Conservation (phyloP, 2,113 vertebrate species). For the Ellobius talpinus region DNA sequence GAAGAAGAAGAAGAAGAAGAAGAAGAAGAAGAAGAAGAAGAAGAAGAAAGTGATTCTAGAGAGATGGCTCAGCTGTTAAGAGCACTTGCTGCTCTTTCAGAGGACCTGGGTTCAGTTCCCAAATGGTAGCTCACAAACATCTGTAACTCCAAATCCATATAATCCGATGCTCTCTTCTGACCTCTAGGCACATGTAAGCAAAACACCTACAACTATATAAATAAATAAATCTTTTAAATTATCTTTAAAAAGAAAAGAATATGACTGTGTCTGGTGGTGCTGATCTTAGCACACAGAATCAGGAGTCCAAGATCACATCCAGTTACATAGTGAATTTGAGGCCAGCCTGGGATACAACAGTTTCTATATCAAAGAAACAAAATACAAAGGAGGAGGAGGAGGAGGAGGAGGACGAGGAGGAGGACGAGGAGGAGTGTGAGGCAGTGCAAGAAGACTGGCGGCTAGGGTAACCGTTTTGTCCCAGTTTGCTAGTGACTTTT, state of each 20-base stretch:
- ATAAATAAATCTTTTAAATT: not conserved
- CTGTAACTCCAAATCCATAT: no score
- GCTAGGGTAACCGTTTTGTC: no score
- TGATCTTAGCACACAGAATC: not conserved
- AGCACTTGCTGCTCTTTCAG: no score
- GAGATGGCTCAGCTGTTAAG: not conserved
- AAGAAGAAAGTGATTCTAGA: not conserved
- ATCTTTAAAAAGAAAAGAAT: not conserved
- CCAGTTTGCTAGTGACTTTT: no score
- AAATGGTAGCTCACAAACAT: no score
- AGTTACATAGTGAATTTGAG: not conserved
- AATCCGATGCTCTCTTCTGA: no score
- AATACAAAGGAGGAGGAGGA: not conserved
- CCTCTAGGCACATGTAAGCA: no score
- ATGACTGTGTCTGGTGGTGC: not conserved
- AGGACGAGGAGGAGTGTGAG: not conserved
- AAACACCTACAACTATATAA: no score
- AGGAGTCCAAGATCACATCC: not conserved
- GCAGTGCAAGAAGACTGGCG: not conserved
- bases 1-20: accelerated
- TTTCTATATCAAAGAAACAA: not conserved
- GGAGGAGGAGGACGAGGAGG: not conserved
- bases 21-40: no score
- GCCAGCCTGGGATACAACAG: not conserved
- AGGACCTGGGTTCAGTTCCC: no score